A percentile compares a stretch with the other conserved stretches of the same genome.
These are phyloP conservation scores for Forbesichthys papilliferus DNA, from an alignment of 2,113 vertebrate species.

Conservation along the genomic window DNA sequence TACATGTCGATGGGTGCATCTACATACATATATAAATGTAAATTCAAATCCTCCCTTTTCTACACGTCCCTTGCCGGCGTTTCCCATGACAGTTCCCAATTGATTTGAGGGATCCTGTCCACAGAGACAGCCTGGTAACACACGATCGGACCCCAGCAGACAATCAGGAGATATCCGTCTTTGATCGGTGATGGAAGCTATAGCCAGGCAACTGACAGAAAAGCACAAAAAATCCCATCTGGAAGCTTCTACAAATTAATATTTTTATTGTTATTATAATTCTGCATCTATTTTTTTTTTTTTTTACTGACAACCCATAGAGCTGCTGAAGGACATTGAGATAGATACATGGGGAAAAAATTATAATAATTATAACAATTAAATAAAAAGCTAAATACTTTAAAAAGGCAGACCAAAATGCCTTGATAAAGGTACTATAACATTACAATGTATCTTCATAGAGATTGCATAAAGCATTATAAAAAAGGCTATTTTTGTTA, in stretches of 20 bases:
- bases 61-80: conserved; percentile 48
- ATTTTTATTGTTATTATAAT: conserved; percentile 65
- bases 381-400: no score
- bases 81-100: conserved; percentile 71
- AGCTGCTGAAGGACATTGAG: conserved; percentile 22
- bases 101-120: conserved; percentile 68
- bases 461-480: no score
- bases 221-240: conserved; percentile 61
- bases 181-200: conserved; percentile 27
- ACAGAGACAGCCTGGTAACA: conserved; percentile 35
- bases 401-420: no score
- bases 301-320: conserved; percentile 46
- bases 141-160: conserved; percentile 51
- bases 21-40: conserved; percentile 82
- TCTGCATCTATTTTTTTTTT: conserved; percentile 3
- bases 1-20: conserved; percentile 73
- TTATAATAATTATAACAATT: no score
- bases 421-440: no score
- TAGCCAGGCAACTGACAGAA: conserved; percentile 33
- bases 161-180: conserved; percentile 46
- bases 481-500: no score
- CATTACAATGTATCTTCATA: no score
- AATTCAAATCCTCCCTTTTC: conserved; percentile 56
- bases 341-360: no score
- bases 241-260: conserved; percentile 50